A percentile compares a stretch with the other conserved stretches of the same genome.
These are phyloP conservation scores for Limnothrissa miodon DNA, from an alignment of 2,113 vertebrate species.

Conservation along the genomic window DNA sequence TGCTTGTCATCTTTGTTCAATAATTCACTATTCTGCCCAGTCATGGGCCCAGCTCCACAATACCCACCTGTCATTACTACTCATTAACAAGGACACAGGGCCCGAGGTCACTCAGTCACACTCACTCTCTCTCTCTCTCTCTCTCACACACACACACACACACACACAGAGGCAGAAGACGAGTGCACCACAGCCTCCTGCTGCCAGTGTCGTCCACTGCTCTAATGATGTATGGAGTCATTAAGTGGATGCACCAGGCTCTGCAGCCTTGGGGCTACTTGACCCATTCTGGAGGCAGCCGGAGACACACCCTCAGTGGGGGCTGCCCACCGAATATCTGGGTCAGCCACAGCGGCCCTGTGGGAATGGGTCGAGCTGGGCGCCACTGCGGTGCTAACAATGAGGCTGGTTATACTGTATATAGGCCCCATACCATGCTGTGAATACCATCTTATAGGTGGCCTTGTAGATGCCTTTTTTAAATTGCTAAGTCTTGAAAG, in stretches of 20 bases:
- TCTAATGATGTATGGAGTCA: background rate
- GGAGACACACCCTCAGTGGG: background rate
- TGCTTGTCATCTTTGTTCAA: conserved; percentile 54
- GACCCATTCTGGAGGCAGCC: background rate
- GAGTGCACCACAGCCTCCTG: background rate
- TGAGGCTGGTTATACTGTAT: background rate
- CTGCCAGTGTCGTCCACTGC: too few species aligned
- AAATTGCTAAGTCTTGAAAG: too few species aligned
- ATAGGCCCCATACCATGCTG: background rate
- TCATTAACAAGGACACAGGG: background rate
- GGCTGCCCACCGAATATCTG: background rate
- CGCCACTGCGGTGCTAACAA: background rate
- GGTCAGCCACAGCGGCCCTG: background rate
- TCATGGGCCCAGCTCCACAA: conserved; percentile 23
- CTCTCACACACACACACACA: conserved; percentile 18
- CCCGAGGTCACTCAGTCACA: too few species aligned
- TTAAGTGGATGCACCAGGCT: background rate
- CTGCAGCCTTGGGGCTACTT: background rate
- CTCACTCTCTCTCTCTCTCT: too few species aligned
- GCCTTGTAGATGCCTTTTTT: too few species aligned
- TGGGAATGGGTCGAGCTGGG: background rate
- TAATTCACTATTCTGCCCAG: conserved; percentile 45
- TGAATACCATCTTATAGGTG: background rate
- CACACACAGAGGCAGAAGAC: background rate
- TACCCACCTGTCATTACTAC: conserved; percentile 27